Evolutionary conservation across 1,140 invertebrate species (phyloP), one percentile per base, ranked within the genome.

Genomic region (Caenorhabditis tropicalis): DNA sequence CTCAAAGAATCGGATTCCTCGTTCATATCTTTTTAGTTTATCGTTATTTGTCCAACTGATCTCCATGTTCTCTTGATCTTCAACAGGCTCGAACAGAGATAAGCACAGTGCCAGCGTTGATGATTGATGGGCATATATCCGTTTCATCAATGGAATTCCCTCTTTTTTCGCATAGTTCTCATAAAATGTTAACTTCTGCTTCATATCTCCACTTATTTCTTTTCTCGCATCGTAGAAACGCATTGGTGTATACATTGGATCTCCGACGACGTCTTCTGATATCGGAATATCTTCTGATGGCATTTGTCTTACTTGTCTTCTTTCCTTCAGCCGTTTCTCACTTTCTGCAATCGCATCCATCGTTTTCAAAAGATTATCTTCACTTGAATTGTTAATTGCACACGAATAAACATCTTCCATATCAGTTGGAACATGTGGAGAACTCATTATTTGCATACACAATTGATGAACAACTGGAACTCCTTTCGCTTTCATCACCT

Each of bases 371-470:
- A 74, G 36, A 24, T 74, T 74, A n/a, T 74, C 65, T 2, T 74
- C 65, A 24, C 9, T 46, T n/a, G 36, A 74, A 43, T 74, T 74
- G 21, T 33, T 31, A 24, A 74, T 46, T 12, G 65, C 65, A 74
- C 65, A 74, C 1, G 65, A 74, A 27, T 74, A 74, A 3, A 74
- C 65, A 46, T 74, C 65, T 12, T 74, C 65, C 65, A 74, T 74
- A 74, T 74, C 65, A 19, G 65, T 74, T 15, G 65, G 65, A 21
- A 74, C 65, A 46, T 74, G 65, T 10, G 65, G 36, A 43, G 65
- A 74, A 0, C 43, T 21, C 65, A 74, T 43, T 19, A 74, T 43
- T 24, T 74, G 5, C 65, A 74, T 74, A 74, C 65, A 74, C 2
- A 74, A n/a, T 24, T 74, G 33, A 31, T 74, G 65, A 10, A 74